Evolutionary conservation across 1,140 invertebrate genomes (phyloP), one percentile per base, ranked within the genome.

Genomic region (Drosophila quadrilineata): DNA sequence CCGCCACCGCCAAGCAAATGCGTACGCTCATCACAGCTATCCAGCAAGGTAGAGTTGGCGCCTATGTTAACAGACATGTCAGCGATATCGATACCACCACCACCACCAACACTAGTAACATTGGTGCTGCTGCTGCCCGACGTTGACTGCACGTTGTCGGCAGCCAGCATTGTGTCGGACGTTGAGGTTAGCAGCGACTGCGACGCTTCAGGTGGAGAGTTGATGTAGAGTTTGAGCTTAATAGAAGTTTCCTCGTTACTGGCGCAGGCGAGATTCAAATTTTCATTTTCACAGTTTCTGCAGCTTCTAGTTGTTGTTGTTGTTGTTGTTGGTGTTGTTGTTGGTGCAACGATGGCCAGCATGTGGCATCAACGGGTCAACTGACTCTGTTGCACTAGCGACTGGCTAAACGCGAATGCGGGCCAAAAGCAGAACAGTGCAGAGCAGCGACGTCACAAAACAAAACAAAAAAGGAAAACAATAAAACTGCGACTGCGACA

Each of bases 21-120:
- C 24, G 79, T 85, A 35, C 80, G 79, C 53, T 85, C 79, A 49
- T 86, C 79, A 24, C 75, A 80, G 22, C 29, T 53, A n/a, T 60
- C 71, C 28, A n/a, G n/a, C n/a, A 29, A 21, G 38, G 24, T 41
- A 31, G 46, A 22, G 48, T 48, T 28, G 48, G 35, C 60, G 49
- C 21, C 62, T 45, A 52, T 35, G 38, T 56, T 53, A 35, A 43
- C 52, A 4, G 21, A 36, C 6, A 16, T n/a, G 17, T 21, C 49
- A 26, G 50, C 29, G 52, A 64, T 57, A 17, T 28, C 33, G 45
- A 69, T n/a, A n/a, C n/a, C n/a, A n/a, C n/a, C n/a, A n/a, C n/a
- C 67, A 16, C 3, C 22, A 16, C 14, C 24, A 26, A 9, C 57
- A 31, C 28, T 16, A 3, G 36, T 28, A 21, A 40, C 40, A 26